Conservation (phyloP, 1,140 invertebrate genomes). For the Bombus balteatus region DNA sequence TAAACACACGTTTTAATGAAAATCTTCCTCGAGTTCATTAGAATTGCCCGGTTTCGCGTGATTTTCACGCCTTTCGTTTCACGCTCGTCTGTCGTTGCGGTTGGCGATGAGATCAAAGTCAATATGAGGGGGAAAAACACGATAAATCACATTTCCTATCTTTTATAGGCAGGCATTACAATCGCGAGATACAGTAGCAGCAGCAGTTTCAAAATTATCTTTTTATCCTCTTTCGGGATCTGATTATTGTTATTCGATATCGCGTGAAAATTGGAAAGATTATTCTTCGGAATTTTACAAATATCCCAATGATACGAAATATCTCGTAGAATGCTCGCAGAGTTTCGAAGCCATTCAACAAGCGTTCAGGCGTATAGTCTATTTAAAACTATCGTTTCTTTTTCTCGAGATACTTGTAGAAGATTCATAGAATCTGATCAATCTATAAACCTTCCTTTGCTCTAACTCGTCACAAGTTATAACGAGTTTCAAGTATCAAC, state of each 20-base stretch:
- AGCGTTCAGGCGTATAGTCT: too few relatives aligned
- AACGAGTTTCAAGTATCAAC: not conserved
- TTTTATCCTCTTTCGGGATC: not conserved
- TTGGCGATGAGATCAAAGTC: not conserved
- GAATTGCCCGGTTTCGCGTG: not conserved
- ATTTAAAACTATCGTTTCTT: too few relatives aligned
- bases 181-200: not conserved
- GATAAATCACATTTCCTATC: not conserved
- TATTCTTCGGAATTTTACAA: too few relatives aligned
- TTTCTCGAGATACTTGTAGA: too few relatives aligned
- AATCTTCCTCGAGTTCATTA: not conserved
- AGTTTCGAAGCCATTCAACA: too few relatives aligned
- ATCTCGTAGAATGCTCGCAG: too few relatives aligned
- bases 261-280: too few relatives aligned
- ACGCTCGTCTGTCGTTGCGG: not conserved
- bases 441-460: too few relatives aligned
- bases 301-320: too few relatives aligned
- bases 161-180: not conserved
- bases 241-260: too few relatives aligned
- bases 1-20: slow-evolving; percentile 12
- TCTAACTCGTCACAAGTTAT: too few relatives aligned
- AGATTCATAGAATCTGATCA: too few relatives aligned
- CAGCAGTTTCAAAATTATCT: not conserved
- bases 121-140: not conserved
- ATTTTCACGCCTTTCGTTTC: not conserved